These are phyloP conservation scores for Liasis olivaceus DNA, from an alignment of 2,797 vertebrate species.

Conservation along the genomic window DNA sequence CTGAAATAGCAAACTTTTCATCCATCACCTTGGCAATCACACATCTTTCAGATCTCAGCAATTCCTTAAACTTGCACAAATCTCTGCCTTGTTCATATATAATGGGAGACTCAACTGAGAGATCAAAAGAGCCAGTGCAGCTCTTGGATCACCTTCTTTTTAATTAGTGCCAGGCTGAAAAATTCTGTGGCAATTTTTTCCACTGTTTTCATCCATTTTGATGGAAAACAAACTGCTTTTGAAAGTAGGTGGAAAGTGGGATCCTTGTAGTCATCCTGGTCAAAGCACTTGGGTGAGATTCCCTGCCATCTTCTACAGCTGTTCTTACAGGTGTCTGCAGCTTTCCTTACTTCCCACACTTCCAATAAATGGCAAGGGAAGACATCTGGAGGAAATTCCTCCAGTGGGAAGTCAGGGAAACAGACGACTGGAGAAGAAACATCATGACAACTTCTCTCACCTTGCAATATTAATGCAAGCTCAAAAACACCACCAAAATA, in stretches of 20 bases:
- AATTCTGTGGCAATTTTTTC: background rate
- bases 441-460: background rate
- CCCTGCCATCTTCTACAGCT: background rate
- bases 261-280: background rate
- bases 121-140: background rate
- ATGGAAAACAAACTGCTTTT: background rate
- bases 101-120: background rate
- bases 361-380: background rate
- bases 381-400: background rate
- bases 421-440: background rate
- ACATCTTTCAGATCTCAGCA: background rate
- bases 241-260: too few species aligned
- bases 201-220: background rate
- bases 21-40: background rate
- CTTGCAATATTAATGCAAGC: background rate
- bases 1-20: background rate
- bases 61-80: background rate
- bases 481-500: background rate
- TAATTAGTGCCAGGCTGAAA: background rate
- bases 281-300: background rate
- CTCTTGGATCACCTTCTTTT: background rate
- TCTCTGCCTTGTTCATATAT: background rate
- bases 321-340: background rate
- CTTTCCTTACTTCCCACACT: background rate
- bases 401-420: background rate